Evolutionary conservation across 2,113 vertebrate species (phyloP), one percentile per base, ranked within the genome.

Genomic region (Megaceryle maxima): DNA sequence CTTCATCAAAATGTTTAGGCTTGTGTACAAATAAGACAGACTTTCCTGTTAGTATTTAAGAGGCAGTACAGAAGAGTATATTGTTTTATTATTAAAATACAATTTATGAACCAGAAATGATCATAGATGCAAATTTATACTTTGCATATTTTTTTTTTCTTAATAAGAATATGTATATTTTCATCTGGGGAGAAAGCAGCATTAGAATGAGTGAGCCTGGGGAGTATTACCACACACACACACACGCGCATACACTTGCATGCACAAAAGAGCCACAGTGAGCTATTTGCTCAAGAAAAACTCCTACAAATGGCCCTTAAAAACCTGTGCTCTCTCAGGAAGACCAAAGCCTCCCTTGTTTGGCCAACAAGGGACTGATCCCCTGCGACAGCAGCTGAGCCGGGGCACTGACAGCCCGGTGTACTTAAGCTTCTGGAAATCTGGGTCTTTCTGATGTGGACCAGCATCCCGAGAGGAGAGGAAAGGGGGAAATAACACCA

Each of bases 111-210:
- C 91, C 90, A 93, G 94, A 87, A 93, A 93, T 83, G 2, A 48
- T 94, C 57, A 81, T 16, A 94, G 97, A 97, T 93, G 92, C 87
- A 66, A 87, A 46, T 97, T 96, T 95, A 88, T 96, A 78, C 76
- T 96, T 96, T 55, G 63, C 79, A 24, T 25, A 35, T 85, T 92
- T 93, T 95, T 96, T 96, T 96, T 91, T 92, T 24, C 87, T 94
- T 96, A 92, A 96, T 57, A 85, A 97, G 97, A 86, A 96, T 79
- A 79, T 91, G 94, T 94, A 91, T 83, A 80, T 91, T 83, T 96
- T 67, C 91, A 90, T 95, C 94, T 91, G 57, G 88, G 95, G 94
- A 96, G 92, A 94, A 94, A 57, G 25, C 48, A 70, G 91, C 73
- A 97, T 96, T 95, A 95, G 85, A 73, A 82, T 75, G 88, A 96